phyloP scores from a whole-genome alignment of 2,888 invertebrate genomes.

The Melanchra persicariae region DNA sequence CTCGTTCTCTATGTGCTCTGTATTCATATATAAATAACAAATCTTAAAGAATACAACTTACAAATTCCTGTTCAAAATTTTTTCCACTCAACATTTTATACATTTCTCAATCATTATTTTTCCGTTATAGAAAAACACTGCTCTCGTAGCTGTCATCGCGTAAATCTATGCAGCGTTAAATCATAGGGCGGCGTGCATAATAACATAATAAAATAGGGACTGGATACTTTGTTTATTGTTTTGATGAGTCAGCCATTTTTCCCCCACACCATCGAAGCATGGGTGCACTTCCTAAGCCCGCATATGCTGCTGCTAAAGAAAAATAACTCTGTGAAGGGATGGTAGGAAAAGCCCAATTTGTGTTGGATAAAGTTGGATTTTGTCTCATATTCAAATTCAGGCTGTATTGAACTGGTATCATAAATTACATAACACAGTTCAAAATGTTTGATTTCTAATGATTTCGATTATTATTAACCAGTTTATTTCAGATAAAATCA shows the following conservation, averaged over 20 bases:
- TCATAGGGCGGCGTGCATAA: slow-evolving; percentile 89
- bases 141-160: slow-evolving; percentile 65
- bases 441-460: background rate
- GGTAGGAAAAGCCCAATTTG: background rate
- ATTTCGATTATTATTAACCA: too few relatives aligned
- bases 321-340: slow-evolving; percentile 64
- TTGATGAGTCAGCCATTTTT: slow-evolving; percentile 89
- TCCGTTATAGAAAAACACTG: slow-evolving; percentile 24
- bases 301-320: slow-evolving; percentile 83
- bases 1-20: too few relatives aligned
- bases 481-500: too few relatives aligned
- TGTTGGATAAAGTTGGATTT: slow-evolving; percentile 24
- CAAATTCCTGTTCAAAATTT: background rate
- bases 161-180: slow-evolving; percentile 86
- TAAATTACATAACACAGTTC: background rate
- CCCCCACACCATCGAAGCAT: slow-evolving; percentile 77
- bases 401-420: background rate
- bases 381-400: too few relatives aligned
- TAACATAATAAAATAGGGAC: slow-evolving; percentile 89
- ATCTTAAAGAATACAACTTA: too few relatives aligned
- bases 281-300: slow-evolving; percentile 77
- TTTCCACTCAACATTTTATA: background rate
- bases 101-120: background rate
- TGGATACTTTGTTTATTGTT: slow-evolving; percentile 91
- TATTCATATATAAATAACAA: too few relatives aligned